Percentiles rank a stretch among this genome's conserved stretches.
Conservation (phyloP, 2,113 vertebrate species). For the Hippolais icterina region DNA sequence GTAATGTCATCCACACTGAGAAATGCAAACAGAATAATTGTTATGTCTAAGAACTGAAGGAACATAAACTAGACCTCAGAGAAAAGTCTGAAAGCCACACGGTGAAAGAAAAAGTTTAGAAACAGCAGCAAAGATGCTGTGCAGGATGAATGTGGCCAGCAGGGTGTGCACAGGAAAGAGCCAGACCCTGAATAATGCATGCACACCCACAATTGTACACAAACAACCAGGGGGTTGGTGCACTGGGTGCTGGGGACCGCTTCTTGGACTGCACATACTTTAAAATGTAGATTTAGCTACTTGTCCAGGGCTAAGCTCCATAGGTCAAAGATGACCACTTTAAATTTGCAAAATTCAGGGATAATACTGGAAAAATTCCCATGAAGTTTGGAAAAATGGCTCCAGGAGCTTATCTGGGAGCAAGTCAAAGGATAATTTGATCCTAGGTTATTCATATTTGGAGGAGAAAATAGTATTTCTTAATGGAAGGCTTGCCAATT, state of each 20-base stretch:
- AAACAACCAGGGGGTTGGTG: background rate
- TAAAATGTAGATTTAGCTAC: background rate
- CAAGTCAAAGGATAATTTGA: background rate
- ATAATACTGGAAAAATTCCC: background rate
- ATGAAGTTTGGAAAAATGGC: background rate
- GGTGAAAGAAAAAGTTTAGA: too few species aligned
- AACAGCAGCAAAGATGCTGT: too few species aligned
- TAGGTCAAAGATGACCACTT: background rate
- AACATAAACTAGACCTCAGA: background rate
- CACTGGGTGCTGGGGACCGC: background rate
- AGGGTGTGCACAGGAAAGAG: background rate
- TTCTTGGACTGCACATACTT: background rate
- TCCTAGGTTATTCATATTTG: background rate
- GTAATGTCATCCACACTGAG: background rate
- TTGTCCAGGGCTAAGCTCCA: background rate
- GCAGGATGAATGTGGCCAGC: background rate
- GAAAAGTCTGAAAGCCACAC: too few species aligned
- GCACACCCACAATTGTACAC: background rate
- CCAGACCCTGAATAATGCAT: background rate
- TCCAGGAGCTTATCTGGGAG: background rate
- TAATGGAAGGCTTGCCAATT: conserved; percentile 10
- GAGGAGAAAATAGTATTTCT: conserved; percentile 10
- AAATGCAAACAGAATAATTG: background rate
- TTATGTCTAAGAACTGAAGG: background rate
- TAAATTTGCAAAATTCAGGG: background rate